Base-by-base conservation (phyloP, 2,888 invertebrate genomes). In the Eupithecia inturbata region DNA sequence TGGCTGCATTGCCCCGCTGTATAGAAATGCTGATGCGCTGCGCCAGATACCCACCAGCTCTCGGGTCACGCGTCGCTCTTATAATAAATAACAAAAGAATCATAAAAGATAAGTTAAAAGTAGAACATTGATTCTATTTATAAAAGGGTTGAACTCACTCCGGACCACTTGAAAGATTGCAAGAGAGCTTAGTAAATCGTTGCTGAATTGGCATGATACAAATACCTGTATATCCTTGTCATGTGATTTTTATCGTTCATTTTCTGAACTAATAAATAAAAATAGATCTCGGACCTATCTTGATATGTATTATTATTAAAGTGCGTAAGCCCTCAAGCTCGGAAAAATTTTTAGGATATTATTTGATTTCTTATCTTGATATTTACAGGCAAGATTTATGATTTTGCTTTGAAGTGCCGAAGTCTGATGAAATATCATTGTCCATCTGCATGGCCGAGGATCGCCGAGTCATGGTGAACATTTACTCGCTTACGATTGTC, bases 221-320 rank as follows among this genome's bases (percentile, higher is more conserved):
- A 22, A 22, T n/a, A 41, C n/a, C 39, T 26, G 4, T 26, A 1
- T 14, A 41, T 39, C 36, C 14, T 7, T 14, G 39, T 66, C 66
- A 66, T 66, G 39, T 66, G 66, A 66, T 39, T 26, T 39, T 66
- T 66, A 66, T 66, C 39, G 62, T 31, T 31, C 31, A 39, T 41
- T 22, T 64, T n/a, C 39, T 36, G 33, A 36, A 36, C 4, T n/a
- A 22, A 22, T 19, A 1, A 1, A 63, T 49, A 49, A 0, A n/a
- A 49, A n/a, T n/a, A 49, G 49, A n/a, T 49, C 49, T 7, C 49
- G 5, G 45, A n/a, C 45, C 10, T 22, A 22, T 49, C 10, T 22
- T 49, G n/a, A 49, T 49, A 45, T 45, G n/a, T n/a, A n/a, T n/a
- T n/a, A n/a, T n/a, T n/a, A n/a, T n/a, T n/a, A n/a, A n/a, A n/a